These are phyloP conservation scores for Tenualosa ilisha DNA, from an alignment of 2,797 vertebrate species.

Conservation along the genomic window DNA sequence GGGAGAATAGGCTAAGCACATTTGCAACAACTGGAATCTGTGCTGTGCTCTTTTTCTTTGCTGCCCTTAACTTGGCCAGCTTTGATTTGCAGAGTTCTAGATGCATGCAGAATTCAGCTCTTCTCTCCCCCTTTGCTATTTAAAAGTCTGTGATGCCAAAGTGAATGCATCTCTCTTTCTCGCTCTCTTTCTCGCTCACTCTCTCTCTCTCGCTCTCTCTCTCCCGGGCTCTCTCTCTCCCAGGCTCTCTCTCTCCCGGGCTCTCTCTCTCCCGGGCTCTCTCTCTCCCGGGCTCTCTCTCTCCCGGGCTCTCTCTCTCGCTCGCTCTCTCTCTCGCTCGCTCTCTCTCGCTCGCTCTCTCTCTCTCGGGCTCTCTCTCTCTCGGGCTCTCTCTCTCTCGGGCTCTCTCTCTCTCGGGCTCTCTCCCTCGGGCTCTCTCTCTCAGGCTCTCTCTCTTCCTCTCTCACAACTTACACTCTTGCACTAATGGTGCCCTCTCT, in stretches of 20 bases:
- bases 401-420: too few relatives aligned
- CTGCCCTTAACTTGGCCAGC: not conserved
- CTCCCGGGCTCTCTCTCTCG: too few relatives aligned
- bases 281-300: too few relatives aligned
- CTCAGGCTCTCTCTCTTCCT: not conserved
- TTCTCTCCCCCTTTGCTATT: not conserved
- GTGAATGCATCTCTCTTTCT: not conserved
- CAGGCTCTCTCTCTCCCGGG: too few relatives aligned
- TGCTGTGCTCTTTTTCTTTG: not conserved
- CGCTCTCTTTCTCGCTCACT: not conserved
- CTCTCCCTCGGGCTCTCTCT: too few relatives aligned
- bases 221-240: too few relatives aligned
- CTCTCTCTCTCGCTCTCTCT: not conserved
- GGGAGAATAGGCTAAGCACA: not conserved
- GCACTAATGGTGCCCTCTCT: not conserved
- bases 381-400: too few relatives aligned
- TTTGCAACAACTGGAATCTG: not conserved
- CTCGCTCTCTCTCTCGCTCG: not conserved
- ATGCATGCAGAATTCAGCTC: not conserved
- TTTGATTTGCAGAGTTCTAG: not conserved
- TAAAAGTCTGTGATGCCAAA: not conserved
- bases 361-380: too few relatives aligned
- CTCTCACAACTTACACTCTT: slow-evolving; percentile 21
- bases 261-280: slow-evolving; percentile 16
- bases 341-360: too few relatives aligned